phyloP scores from a whole-genome alignment of 1,140 invertebrate genomes.

The Penaeus vannamei region DNA sequence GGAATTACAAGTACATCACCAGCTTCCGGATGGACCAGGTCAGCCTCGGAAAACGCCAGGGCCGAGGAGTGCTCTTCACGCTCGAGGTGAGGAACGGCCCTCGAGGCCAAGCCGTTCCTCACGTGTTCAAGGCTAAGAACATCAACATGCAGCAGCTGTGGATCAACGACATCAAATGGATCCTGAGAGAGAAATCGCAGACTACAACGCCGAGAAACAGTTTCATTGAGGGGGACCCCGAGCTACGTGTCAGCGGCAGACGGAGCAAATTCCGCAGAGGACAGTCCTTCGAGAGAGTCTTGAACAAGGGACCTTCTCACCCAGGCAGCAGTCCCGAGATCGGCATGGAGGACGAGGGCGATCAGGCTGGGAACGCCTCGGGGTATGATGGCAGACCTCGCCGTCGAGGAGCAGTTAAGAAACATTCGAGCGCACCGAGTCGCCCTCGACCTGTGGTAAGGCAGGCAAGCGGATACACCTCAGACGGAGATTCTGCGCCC shows the following conservation, averaged over 20 bases:
- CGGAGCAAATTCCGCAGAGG: conserved; percentile 45
- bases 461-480: conserved; percentile 39
- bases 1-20: conserved; percentile 54
- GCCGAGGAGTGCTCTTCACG: conserved; percentile 53
- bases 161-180: conserved; percentile 53
- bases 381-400: background rate
- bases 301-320: background rate
- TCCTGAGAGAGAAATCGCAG: conserved; percentile 37
- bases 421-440: conserved; percentile 32
- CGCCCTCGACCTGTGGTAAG: conserved; percentile 20
- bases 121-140: conserved; percentile 62
- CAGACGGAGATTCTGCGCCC: conserved; percentile 32
- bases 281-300: conserved; percentile 34
- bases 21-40: conserved; percentile 64
- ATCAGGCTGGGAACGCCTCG: conserved; percentile 2
- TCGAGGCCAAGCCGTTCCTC: conserved; percentile 13
- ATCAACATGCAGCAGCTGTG: conserved; percentile 61
- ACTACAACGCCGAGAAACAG: conserved; percentile 41
- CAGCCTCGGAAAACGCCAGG: conserved; percentile 38
- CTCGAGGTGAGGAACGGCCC: conserved; percentile 57
- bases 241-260: background rate
- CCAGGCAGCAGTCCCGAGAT: conserved; percentile 3
- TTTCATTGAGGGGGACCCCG: conserved; percentile 39
- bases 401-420: conserved; percentile 32
- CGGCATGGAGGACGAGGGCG: conserved; percentile 19